These are phyloP conservation scores for Acleris sparsana DNA, from an alignment of 2,888 invertebrate genomes.

Conservation along the genomic window DNA sequence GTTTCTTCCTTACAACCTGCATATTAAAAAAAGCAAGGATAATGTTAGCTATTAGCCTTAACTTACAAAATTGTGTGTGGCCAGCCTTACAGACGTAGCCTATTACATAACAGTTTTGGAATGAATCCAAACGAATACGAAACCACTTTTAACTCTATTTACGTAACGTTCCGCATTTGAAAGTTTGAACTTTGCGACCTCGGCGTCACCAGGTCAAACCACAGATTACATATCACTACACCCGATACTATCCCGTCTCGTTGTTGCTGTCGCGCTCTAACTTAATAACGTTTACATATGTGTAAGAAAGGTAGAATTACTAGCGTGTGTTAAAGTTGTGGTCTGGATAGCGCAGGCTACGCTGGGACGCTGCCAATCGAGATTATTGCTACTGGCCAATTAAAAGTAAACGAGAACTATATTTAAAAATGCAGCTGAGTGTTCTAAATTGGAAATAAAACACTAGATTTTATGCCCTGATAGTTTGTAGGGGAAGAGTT, in stretches of 20 bases:
- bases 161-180: slow-evolving; percentile 41
- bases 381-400: slow-evolving; percentile 48
- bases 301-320: slow-evolving; percentile 4
- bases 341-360: slow-evolving; percentile 16
- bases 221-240: slow-evolving; percentile 31
- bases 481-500: slow-evolving; percentile 1
- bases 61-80: background rate
- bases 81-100: slow-evolving; percentile 9
- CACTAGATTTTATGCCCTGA: slow-evolving; percentile 5
- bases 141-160: slow-evolving; percentile 32
- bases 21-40: too few species aligned
- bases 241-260: slow-evolving; percentile 1
- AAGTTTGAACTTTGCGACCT: slow-evolving; percentile 40
- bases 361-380: slow-evolving; percentile 48
- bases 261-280: slow-evolving; percentile 15
- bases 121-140: slow-evolving; percentile 43
- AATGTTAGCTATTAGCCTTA: background rate
- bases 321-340: background rate
- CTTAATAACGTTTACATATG: background rate
- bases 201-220: slow-evolving; percentile 34
- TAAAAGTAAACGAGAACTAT: slow-evolving; percentile 40
- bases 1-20: too few species aligned
- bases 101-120: slow-evolving; percentile 44
- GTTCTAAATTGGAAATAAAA: slow-evolving; percentile 35
- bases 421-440: slow-evolving; percentile 39